A percentile compares a stretch with the other conserved stretches of the same genome.
Evolutionary conservation across 2,797 vertebrate genomes (phyloP).

Genomic region (Menidia menidia): DNA sequence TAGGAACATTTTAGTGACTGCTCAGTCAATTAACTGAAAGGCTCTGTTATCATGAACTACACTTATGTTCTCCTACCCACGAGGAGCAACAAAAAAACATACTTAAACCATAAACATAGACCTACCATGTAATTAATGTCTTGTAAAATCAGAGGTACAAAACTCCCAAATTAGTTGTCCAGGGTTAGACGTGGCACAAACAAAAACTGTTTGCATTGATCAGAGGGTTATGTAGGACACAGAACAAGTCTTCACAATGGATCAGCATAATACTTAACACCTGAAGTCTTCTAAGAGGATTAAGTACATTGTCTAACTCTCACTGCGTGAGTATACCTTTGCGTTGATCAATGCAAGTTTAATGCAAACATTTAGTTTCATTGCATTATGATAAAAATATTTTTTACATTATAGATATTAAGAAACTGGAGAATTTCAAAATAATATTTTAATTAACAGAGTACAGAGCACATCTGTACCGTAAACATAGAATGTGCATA

Average conservation of each 20-base stretch:
- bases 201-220: constrained; percentile 71
- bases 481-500: not conserved
- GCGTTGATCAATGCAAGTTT: constrained; percentile 44
- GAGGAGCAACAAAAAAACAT: not conserved
- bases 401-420: too few species aligned
- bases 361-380: constrained; percentile 1
- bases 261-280: constrained; percentile 92
- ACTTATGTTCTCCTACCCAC: constrained; percentile 2
- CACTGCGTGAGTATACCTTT: constrained; percentile 68
- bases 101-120: constrained; percentile 6
- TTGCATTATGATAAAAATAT: too few species aligned
- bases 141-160: constrained; percentile 20
- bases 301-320: constrained; percentile 83
- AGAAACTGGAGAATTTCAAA: too few species aligned
- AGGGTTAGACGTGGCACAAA: constrained; percentile 51
- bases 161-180: constrained; percentile 37
- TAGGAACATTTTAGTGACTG: not conserved
- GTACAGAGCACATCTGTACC: not conserved
- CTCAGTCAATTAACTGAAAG: not conserved
- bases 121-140: constrained; percentile 57
- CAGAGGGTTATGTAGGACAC: constrained; percentile 84
- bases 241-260: constrained; percentile 85
- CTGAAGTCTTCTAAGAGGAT: constrained; percentile 91
- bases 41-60: not conserved
- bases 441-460: too few species aligned